Evolutionary conservation across 2,888 invertebrate species (phyloP).

Genomic region (Pseudococcus viburni): DNA sequence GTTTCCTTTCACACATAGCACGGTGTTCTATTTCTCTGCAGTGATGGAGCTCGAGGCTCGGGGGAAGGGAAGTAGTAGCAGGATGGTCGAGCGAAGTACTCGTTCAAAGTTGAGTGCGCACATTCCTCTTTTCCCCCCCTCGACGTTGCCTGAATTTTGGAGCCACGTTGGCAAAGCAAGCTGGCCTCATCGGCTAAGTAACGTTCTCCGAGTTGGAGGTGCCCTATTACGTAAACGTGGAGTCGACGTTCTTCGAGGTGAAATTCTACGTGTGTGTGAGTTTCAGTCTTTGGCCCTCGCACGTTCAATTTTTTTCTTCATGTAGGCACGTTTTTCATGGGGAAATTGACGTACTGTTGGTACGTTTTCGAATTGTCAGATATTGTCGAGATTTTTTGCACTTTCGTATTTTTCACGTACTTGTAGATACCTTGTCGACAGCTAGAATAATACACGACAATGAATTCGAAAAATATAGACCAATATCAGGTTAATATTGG

Average conservation of each 20-base stretch:
- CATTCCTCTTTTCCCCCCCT: background rate
- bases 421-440: too few species aligned
- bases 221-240: background rate
- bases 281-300: too few species aligned
- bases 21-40: background rate
- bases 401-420: too few species aligned
- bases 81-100: background rate
- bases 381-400: too few species aligned
- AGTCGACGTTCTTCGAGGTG: too few species aligned
- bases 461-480: too few species aligned
- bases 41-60: background rate
- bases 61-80: background rate
- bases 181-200: background rate
- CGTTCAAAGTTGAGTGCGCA: constrained; percentile 18
- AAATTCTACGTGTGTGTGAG: background rate
- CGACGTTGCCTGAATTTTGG: background rate
- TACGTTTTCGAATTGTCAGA: too few species aligned
- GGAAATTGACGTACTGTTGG: too few species aligned
- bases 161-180: background rate
- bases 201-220: background rate
- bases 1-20: background rate
- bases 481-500: too few species aligned
- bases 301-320: too few species aligned
- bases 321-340: too few species aligned
- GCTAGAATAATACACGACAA: too few species aligned